phyloP scores from a whole-genome alignment of 2,113 vertebrate genomes.

The Nothoprocta perdicaria region DNA sequence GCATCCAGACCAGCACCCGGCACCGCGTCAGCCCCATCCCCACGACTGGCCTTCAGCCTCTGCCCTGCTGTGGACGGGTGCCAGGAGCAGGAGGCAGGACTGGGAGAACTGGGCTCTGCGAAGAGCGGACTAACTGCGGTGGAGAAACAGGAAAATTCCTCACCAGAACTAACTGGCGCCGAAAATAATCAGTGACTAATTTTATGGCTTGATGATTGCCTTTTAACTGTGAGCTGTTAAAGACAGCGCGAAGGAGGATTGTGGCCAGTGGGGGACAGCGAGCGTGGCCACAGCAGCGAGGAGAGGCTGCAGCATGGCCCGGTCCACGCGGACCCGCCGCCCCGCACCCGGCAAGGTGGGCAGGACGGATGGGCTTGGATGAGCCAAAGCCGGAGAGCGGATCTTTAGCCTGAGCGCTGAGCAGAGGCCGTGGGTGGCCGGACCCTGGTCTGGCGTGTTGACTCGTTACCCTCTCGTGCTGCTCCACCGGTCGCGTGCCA shows the following conservation, averaged over 20 bases:
- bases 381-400: too few species aligned
- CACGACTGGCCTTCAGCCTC: accelerated
- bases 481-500: not conserved
- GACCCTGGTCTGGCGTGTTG: too few species aligned
- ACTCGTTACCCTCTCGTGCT: not conserved
- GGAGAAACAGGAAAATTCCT: not conserved
- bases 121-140: not conserved
- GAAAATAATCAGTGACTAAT: slow-evolving; percentile 35
- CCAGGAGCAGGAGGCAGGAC: not conserved
- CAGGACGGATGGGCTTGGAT: too few species aligned
- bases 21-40: not conserved
- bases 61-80: not conserved
- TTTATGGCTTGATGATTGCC: not conserved
- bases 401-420: too few species aligned
- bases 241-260: not conserved
- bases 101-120: not conserved
- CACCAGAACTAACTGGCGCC: not conserved
- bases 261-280: slow-evolving; percentile 11
- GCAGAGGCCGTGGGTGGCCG: too few species aligned
- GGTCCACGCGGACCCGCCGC: accelerated
- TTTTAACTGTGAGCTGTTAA: not conserved
- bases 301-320: slow-evolving; percentile 12
- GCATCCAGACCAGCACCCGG: accelerated
- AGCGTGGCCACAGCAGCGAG: slow-evolving; percentile 1
- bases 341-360: not conserved